Conservation (phyloP, 2,888 invertebrate genomes). For the Leistus spinibarbis region DNA sequence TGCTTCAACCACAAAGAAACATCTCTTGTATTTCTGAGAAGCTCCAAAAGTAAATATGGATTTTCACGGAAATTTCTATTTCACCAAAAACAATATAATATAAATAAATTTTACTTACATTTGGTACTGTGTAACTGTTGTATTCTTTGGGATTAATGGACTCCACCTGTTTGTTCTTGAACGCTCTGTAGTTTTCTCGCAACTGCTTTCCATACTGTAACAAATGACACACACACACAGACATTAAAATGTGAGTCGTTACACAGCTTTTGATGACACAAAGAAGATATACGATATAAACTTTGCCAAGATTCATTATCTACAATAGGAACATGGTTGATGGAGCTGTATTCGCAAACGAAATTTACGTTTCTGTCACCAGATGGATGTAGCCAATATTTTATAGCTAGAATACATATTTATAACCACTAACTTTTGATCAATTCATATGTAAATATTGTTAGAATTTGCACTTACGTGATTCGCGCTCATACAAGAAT, state of each 20-base stretch:
- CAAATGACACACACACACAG: conserved; percentile 45
- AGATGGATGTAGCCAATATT: no score
- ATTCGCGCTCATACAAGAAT: no score
- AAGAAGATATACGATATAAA: background rate
- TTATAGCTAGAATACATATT: no score
- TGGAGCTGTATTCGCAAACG: no score
- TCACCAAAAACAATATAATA: no score
- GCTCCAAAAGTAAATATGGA: background rate
- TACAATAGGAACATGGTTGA: background rate
- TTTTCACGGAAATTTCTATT: background rate
- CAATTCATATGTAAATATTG: no score
- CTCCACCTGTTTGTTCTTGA: conserved; percentile 62
- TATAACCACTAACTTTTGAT: no score
- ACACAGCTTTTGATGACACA: background rate
- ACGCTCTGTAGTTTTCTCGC: conserved; percentile 65
- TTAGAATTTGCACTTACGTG: no score
- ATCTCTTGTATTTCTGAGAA: background rate
- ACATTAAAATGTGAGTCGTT: conserved; percentile 10
- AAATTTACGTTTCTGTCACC: no score
- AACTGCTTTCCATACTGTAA: conserved; percentile 68
- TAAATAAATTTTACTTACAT: conserved; percentile 56
- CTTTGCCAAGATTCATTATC: conserved; percentile 17
- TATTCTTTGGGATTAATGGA: conserved; percentile 59
- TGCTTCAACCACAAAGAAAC: background rate
- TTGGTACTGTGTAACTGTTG: conserved; percentile 60